Conservation (phyloP, 2,113 vertebrate genomes). For the Aramus guarauna region DNA sequence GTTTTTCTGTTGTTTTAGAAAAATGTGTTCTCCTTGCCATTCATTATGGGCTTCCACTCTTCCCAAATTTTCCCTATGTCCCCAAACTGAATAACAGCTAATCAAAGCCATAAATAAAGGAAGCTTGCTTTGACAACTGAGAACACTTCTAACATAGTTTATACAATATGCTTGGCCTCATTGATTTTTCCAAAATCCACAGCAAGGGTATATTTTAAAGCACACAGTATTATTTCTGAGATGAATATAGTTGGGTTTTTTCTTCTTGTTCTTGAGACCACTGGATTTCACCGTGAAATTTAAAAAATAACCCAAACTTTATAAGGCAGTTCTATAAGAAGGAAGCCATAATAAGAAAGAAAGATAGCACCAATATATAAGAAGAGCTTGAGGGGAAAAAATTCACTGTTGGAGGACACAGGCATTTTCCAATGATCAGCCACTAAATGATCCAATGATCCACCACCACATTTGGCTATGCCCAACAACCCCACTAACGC, state of each 20-base stretch:
- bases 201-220: background rate
- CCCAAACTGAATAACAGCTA: conserved; percentile 43
- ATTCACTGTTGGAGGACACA: background rate
- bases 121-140: conserved; percentile 1
- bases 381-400: background rate
- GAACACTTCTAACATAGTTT: background rate
- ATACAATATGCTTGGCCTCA: background rate
- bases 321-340: background rate
- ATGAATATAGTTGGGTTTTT: background rate
- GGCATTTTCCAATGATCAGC: background rate
- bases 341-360: background rate
- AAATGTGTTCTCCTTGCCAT: conserved; percentile 57
- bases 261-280: background rate
- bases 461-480: background rate
- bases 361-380: background rate
- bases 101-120: conserved; percentile 21
- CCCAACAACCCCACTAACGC: background rate
- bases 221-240: background rate
- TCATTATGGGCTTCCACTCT: conserved; percentile 52
- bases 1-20: conserved; percentile 42
- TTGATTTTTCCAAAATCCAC: background rate
- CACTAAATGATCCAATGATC: background rate
- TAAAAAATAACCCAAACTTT: background rate
- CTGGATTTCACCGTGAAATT: background rate
- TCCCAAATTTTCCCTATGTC: conserved; percentile 32